Evolutionary conservation across 2,113 vertebrate species (phyloP), one percentile per base, ranked within the genome.

Genomic region (Egretta garzetta): DNA sequence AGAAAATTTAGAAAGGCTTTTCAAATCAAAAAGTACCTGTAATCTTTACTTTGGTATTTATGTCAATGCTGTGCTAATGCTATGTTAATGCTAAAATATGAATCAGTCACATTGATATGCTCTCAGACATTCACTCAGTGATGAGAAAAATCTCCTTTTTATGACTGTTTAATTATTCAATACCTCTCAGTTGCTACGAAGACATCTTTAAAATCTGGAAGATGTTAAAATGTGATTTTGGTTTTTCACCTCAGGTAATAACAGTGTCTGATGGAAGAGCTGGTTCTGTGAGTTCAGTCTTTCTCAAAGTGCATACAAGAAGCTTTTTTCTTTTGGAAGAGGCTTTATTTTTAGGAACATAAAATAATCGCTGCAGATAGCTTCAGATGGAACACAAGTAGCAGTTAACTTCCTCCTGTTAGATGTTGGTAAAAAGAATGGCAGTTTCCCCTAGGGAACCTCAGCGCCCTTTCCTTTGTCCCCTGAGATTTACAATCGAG

Each of bases 1-100:
- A 86, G 41, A 81, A 7, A 93, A 33, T 63, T 66, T 81, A 47
- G 52, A 71, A 85, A 96, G 95, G 41, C 10, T 39, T 91, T 97
- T 86, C 8, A 88, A 88, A 72, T 93, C 79, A 92, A 91, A 76
- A 80, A 26, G 9, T 39, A 45, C 52, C 28, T 58, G 37, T 72
- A 45, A 62, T 85, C 26, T 75, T 91, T 82, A 53, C 32, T 50
- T 63, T n/a, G n/a, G 32, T 95, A 83, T 66, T 81, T 81, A 37
- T 49, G n/a, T n/a, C n/a, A n/a, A n/a, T n/a, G 10, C 10, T 35
- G 41, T 92, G 30, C 88, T 88, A 90, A 77, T 71, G 41, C 32
- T 90, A 85, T 92, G 30, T 90, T 88, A 90, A 77, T 71, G 41
- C 32, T 90, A 85, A 90, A 77, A 93, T 62, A 62, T 9, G 10